A percentile compares a stretch with the other conserved stretches of the same genome.
phyloP scores from a whole-genome alignment of 2,797 vertebrate genomes.

The Benthosema pterotum region DNA sequence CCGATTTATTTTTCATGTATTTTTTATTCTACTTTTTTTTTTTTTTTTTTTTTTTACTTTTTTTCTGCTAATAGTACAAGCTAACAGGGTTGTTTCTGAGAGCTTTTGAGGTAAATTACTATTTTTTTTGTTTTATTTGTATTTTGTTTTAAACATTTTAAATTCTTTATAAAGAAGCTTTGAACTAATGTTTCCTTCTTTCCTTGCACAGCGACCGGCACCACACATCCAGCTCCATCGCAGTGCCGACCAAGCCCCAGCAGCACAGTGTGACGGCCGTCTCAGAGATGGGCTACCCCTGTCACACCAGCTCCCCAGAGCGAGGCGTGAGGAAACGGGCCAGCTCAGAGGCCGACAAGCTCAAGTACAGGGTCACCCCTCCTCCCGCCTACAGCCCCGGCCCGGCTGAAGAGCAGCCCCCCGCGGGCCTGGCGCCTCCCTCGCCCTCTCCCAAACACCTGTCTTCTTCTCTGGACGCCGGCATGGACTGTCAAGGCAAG shows the following conservation, averaged over 20 bases:
- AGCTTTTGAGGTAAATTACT: no score
- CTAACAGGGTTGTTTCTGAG: no score
- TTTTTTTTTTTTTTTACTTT: no score
- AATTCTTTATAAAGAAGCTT: neutral
- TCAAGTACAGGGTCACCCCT: slow-evolving; percentile 82
- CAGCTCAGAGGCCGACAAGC: slow-evolving; percentile 87
- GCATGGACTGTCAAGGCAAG: slow-evolving; percentile 71
- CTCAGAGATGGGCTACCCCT: slow-evolving; percentile 78
- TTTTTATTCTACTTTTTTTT: no score
- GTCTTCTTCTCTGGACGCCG: slow-evolving; percentile 84
- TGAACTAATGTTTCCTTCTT: neutral
- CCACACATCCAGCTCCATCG: slow-evolving; percentile 88
- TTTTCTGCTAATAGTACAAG: no score
- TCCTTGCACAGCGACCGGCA: slow-evolving; percentile 85
- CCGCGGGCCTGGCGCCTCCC: slow-evolving; percentile 23
- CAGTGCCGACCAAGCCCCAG: slow-evolving; percentile 88
- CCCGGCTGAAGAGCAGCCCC: slow-evolving; percentile 48
- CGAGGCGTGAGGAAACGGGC: slow-evolving; percentile 86
- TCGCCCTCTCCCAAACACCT: slow-evolving; percentile 64
- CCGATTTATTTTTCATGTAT: no score
- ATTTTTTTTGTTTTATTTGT: neutral
- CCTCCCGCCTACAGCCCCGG: slow-evolving; percentile 83
- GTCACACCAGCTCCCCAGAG: slow-evolving; percentile 85
- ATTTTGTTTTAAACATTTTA: slow-evolving; percentile 8
- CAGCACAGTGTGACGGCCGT: slow-evolving; percentile 81